Base-by-base conservation (phyloP, 2,113 vertebrate species). In the Benitochromis conjunctus region DNA sequence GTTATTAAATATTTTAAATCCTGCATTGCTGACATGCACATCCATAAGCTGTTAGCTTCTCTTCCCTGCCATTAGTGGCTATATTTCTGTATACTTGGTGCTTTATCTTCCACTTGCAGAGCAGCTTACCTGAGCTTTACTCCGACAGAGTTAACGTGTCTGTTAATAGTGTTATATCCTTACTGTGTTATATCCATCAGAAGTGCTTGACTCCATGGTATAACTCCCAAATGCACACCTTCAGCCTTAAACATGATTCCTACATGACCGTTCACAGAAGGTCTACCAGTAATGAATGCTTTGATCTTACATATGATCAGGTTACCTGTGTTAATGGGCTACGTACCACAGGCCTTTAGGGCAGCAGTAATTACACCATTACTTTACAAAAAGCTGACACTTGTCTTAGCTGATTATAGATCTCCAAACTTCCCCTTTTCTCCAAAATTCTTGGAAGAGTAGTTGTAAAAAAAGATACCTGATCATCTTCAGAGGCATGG, bases 151-250 rank as follows among this genome's bases (percentile, higher is more conserved):
- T 34, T 34, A 34, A 34, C 2, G 2, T 8, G 13, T 6, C 54
- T 56, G 13, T 13, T 56, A 26, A 26, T 7, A 56, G 11, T 36
- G 36, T 56, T 26, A 56, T 24, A 21, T 56, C 21, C 54, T 56
- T 26, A 0, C 55, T 26, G 55, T 3, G 55, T n/a, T n/a, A n/a
- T n/a, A n/a, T n/a, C n/a, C 14, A 0, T 6, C 43, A 7, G 6
- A 48, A 1, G 6, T 13, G 43, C 13, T 21, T 0, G 54, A 56
- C 54, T 24, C 54, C 54, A 55, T 7, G 54, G 55, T 56, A 21
- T 13, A 6, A 55, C n/a, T 12, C 54, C 0, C 31, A 34, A 34
- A 34, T 46, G 43, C 43, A 48, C 43, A 16, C 43, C 13, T 48
- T 3, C 3, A 0, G 55, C 55, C 29, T 31, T 31, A 31, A 31